Conservation (phyloP, 2,797 vertebrate genomes). For the Scolopax bukidnonensis region DNA sequence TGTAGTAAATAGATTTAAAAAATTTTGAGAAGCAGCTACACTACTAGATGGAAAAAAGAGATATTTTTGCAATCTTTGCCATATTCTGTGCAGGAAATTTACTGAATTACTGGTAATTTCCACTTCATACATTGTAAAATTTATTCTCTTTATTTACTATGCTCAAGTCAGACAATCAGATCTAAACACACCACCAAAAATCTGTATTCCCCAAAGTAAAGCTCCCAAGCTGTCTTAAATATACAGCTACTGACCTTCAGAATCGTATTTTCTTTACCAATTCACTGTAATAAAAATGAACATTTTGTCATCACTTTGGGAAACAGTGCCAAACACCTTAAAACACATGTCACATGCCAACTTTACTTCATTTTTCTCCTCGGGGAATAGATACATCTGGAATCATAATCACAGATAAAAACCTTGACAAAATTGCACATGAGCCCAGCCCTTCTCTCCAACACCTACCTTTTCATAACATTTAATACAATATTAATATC, state of each 20-base stretch:
- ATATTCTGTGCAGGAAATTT: conserved; percentile 10
- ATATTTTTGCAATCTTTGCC: conserved; percentile 17
- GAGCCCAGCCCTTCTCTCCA: conserved; percentile 75
- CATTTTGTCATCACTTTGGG: conserved; percentile 82
- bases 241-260: conserved; percentile 67
- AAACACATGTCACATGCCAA: conserved; percentile 83
- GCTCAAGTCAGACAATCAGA: conserved; percentile 30
- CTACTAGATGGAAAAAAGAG: background rate
- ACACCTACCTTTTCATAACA: conserved; percentile 77
- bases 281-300: conserved; percentile 79
- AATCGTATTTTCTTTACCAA: conserved; percentile 70
- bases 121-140: conserved; percentile 20
- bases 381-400: conserved; percentile 79
- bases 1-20: background rate
- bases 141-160: conserved; percentile 33
- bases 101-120: background rate
- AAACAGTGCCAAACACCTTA: conserved; percentile 82
- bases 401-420: conserved; percentile 83
- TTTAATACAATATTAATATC: conserved; percentile 84
- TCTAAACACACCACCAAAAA: conserved; percentile 35
- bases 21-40: background rate
- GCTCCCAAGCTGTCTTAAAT: conserved; percentile 51
- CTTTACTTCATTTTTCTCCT: conserved; percentile 78
- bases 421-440: conserved; percentile 81
- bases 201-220: conserved; percentile 49